Evolutionary conservation across 2,113 vertebrate species (phyloP).

Genomic region (Grammomys dolichurus): DNA sequence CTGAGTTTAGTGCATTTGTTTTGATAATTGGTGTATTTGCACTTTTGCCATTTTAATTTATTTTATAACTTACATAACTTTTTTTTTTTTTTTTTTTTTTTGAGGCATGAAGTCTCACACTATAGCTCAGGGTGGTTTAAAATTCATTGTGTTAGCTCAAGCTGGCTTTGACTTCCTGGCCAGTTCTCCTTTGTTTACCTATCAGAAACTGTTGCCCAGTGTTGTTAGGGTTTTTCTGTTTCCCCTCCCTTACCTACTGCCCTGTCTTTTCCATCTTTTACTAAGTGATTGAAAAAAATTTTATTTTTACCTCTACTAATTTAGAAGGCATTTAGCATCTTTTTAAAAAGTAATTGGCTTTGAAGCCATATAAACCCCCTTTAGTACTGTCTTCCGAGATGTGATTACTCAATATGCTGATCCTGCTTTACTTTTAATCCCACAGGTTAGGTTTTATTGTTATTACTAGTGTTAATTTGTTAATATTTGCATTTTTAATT

Average conservation of each 20-base stretch:
- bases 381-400: background rate
- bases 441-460: background rate
- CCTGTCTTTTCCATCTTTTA: background rate
- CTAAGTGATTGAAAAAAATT: background rate
- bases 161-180: background rate
- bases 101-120: background rate
- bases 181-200: too few relatives aligned
- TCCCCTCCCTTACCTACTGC: background rate
- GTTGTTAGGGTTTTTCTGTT: background rate
- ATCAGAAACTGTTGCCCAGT: background rate
- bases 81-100: conserved; percentile 37
- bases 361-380: background rate
- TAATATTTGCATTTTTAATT: conserved; percentile 1
- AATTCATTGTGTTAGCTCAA: background rate
- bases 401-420: background rate
- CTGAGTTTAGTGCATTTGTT: background rate
- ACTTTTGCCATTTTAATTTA: background rate
- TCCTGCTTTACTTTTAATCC: conserved; percentile 11
- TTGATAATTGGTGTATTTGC: too few relatives aligned
- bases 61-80: background rate
- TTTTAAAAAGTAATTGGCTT: conserved; percentile 1
- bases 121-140: background rate
- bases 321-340: background rate
- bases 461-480: background rate
- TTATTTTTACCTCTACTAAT: background rate